Base-by-base conservation (phyloP, 2,888 invertebrate genomes). In the Thera britannica region DNA sequence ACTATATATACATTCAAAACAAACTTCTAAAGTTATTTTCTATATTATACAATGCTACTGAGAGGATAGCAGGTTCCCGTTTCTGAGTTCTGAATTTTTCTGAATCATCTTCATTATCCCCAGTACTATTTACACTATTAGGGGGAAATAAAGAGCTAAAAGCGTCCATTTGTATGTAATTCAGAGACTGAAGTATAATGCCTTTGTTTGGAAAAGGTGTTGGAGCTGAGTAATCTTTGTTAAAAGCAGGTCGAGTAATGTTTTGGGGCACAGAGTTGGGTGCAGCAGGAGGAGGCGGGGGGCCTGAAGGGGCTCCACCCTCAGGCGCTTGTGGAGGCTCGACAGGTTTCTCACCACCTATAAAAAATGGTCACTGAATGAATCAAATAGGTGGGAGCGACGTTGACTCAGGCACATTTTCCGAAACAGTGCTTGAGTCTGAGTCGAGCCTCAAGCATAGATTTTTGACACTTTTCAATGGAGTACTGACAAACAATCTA, bases 81-180 rank as follows among this genome's bases (percentile, higher is more conserved):
- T 82, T 87, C 35, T 77, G 72, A 62, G 57, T 61, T 7, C 71
- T 76, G 63, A 76, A 59, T 66, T 80, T 84, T 62, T 83, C 78
- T 49, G 38, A 49, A 60, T 56, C 38, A 34, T 74, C 67, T 41
- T 41, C 44, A 46, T 7, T 62, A 77, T 73, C 0, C 67, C 72
- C 70, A 44, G 12, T 58, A 54, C 69, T 75, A 56, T 72, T 74
- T 67, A 75, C 74, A 69, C 70, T 75, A 72, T 77, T 77, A 68
- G 83, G 85, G 67, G 83, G 78, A 73, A 92, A 92, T 54, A 92
- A 71, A 60, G 89, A 89, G 79, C 90, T 93, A 75, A 94, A 87
- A 34, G 90, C 90, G 84, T 93, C 93, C 90, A 94, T 91, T 79
- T 94, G 91, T 68, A 94, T 92, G 71, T 93, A 94, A 75, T 94